Percentiles rank a stretch among this genome's conserved stretches.
These are phyloP conservation scores for Porites lutea DNA, from an alignment of 64 coral and sea anemone genomes.

Conservation along the genomic window DNA sequence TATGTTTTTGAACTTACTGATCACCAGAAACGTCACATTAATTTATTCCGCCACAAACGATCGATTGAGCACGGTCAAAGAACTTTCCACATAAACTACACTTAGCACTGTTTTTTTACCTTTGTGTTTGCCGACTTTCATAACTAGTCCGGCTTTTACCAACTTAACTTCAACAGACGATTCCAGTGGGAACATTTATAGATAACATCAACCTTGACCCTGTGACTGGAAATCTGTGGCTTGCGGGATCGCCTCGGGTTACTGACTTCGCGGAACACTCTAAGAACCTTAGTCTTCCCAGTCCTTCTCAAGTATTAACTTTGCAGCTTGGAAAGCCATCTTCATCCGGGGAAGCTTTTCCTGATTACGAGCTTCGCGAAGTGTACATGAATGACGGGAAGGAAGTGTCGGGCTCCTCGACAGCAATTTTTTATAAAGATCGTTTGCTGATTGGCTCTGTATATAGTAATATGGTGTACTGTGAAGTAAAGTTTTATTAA, in stretches of 20 bases:
- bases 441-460: conserved; percentile 75
- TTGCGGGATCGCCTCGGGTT: conserved; percentile 24
- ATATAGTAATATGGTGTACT: conserved; percentile 75
- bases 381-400: conserved; percentile 79
- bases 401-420: conserved; percentile 25
- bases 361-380: conserved; percentile 69
- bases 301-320: conserved; percentile 71
- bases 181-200: conserved; percentile 44
- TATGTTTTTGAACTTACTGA: too few relatives aligned
- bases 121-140: too few relatives aligned
- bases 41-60: too few relatives aligned
- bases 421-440: conserved; percentile 60
- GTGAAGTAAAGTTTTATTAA: conserved; percentile 63
- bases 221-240: conserved; percentile 59
- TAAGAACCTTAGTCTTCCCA: conserved; percentile 60
- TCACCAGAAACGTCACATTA: too few relatives aligned
- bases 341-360: conserved; percentile 27
- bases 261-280: conserved; percentile 51
- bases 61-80: too few relatives aligned
- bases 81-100: too few relatives aligned
- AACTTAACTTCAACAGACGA: conserved; percentile 28
- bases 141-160: too few relatives aligned
- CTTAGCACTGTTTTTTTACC: not conserved
- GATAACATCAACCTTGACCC: conserved; percentile 82
- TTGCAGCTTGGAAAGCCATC: conserved; percentile 49